These are phyloP conservation scores for Pachyuromys duprasi DNA, from an alignment of 2,797 vertebrate species.

Conservation along the genomic window DNA sequence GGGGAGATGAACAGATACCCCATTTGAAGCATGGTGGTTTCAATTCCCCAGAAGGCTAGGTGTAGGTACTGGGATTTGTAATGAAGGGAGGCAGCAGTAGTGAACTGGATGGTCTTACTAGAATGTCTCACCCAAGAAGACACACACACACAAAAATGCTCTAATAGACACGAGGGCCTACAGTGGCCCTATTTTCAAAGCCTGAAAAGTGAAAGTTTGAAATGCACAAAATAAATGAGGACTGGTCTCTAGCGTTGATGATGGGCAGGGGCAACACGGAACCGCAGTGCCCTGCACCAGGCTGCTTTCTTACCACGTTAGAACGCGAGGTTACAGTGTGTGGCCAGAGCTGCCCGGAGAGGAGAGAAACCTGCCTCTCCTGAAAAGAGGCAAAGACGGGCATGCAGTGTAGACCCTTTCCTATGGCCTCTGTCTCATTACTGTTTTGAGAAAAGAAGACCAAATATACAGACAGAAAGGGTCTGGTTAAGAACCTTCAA, in stretches of 20 bases:
- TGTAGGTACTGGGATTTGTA: background rate
- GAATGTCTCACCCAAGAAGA: conserved; percentile 35
- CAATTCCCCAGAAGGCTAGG: background rate
- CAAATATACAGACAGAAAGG: conserved; percentile 12
- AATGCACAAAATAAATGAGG: background rate
- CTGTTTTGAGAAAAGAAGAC: background rate
- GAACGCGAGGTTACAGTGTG: background rate
- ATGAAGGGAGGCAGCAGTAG: background rate
- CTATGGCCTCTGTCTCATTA: background rate
- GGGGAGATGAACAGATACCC: background rate
- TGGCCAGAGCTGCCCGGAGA: background rate
- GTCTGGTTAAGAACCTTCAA: background rate
- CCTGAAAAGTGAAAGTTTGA: background rate
- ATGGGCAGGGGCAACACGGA: background rate
- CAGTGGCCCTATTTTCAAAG: conserved; percentile 14
- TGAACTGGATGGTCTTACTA: conserved; percentile 37
- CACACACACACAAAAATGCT: conserved; percentile 45
- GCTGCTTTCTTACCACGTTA: background rate
- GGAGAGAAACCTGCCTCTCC: background rate
- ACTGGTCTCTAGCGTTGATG: background rate
- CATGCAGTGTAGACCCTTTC: background rate
- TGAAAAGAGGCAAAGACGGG: background rate
- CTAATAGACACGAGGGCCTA: background rate
- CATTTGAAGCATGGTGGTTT: background rate
- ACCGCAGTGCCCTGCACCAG: background rate